Conservation (phyloP, 2,113 vertebrate species). For the Actenoides hombroni region DNA sequence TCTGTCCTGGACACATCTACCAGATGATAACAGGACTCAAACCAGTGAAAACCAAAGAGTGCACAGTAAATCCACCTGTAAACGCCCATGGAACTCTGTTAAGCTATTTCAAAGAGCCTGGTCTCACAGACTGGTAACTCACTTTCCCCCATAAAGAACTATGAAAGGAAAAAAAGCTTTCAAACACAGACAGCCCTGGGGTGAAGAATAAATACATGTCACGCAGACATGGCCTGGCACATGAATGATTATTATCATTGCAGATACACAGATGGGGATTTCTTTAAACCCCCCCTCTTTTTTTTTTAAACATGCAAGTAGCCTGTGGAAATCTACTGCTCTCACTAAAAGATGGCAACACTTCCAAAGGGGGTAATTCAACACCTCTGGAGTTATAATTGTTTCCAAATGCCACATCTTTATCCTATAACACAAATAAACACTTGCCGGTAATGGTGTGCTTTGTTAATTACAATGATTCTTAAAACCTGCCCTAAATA, state of each 20-base stretch:
- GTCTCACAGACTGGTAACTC: accelerated
- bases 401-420: constrained; percentile 49
- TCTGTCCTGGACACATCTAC: neutral
- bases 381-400: constrained; percentile 20
- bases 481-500: constrained; percentile 69
- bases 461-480: constrained; percentile 59
- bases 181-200: neutral
- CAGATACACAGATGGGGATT: neutral
- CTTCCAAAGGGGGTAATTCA: constrained; percentile 44
- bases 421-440: constrained; percentile 57
- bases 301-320: neutral
- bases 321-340: constrained; percentile 24
- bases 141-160: neutral
- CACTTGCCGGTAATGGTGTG: constrained; percentile 49
- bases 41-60: neutral
- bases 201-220: constrained; percentile 25
- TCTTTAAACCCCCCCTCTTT: neutral
- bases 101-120: neutral
- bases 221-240: neutral
- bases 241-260: neutral
- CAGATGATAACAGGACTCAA: neutral
- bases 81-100: neutral
- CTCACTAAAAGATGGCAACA: constrained; percentile 13
- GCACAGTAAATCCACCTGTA: neutral
- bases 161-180: neutral